Conservation (phyloP, 1,140 invertebrate genomes). For the Lasioglossum baleicum region DNA sequence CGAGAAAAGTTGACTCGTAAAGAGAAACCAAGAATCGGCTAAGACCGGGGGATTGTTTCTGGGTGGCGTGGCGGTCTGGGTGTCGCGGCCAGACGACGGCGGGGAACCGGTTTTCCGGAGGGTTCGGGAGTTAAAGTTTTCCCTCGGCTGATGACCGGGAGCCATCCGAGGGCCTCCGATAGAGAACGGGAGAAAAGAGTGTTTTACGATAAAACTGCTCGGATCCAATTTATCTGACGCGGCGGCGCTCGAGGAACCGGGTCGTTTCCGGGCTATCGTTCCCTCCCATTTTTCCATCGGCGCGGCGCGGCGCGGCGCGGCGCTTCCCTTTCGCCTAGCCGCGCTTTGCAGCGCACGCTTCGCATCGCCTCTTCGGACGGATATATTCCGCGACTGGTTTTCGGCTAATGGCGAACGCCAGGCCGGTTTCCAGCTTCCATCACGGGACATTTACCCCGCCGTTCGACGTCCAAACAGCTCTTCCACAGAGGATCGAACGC, state of each 20-base stretch:
- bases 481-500: background rate
- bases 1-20: constrained; percentile 23
- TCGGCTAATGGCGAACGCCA: constrained; percentile 23
- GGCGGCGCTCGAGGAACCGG: constrained; percentile 52
- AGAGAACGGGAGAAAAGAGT: constrained; percentile 21
- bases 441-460: constrained; percentile 28
- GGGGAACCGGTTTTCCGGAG: background rate
- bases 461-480: constrained; percentile 6
- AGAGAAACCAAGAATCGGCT: background rate
- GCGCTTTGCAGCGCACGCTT: background rate
- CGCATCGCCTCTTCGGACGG: constrained; percentile 1
- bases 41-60: background rate
- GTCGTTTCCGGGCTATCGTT: constrained; percentile 62
- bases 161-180: constrained; percentile 23
- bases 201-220: constrained; percentile 63
- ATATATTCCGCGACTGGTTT: constrained; percentile 33
- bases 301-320: constrained; percentile 11
- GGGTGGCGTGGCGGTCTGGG: background rate
- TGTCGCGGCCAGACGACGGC: constrained; percentile 29
- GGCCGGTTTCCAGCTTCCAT: constrained; percentile 22
- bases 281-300: constrained; percentile 28
- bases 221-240: constrained; percentile 66
- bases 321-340: background rate
- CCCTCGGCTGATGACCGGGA: constrained; percentile 47
- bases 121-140: constrained; percentile 48